Evolutionary conservation across 2,113 vertebrate genomes (phyloP), one percentile per base, ranked within the genome.

Genomic region (Scalopus aquaticus): DNA sequence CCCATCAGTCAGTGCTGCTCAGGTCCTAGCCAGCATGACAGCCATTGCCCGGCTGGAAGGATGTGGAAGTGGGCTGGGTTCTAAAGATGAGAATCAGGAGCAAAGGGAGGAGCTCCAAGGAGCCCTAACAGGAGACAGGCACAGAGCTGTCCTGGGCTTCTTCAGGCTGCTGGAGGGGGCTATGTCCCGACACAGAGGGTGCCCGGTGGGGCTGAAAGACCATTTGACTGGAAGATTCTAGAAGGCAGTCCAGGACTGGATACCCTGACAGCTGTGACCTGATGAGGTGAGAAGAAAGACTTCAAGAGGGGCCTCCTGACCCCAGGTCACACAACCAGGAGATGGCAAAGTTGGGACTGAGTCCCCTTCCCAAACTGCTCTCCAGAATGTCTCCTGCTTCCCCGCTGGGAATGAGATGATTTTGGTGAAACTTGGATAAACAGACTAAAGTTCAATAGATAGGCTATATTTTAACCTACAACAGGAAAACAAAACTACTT

Each of bases 141-240:
- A 1, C 35, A 42, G n/a, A 69, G 30, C 13, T 5, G 11, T 3
- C 42, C 42, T 11, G 0, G 37, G n/a, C 12, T 6, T 26, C 4
- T 11, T 58, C 72, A 24, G n/a, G 9, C 24, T 72, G 49, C 26
- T 0, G 6, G 1, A 28, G 0, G 2, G 8, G 11, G 24, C 74
- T 72, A 6, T 19, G 67, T 80, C 44, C 22, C 24, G 49, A 32
- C 26, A 78, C 13, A 16, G 11, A n/a, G 3, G 15, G 16, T 67
- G 13, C 46, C 22, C n/a, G 67, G 37, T 3, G 20, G 60, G 60
- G 37, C 54, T 0, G 0, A 20, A 88, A 94, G 13, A 56, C 11
- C 20, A 19, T 35, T 49, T 42, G 7, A n/a, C 74, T 26, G n/a
- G 72, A 70, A 79, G 9, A 9, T 37, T 46, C 12, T 32, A 37